Conservation (phyloP, 2,888 invertebrate genomes). For the Scrobipalpa atriplicella region DNA sequence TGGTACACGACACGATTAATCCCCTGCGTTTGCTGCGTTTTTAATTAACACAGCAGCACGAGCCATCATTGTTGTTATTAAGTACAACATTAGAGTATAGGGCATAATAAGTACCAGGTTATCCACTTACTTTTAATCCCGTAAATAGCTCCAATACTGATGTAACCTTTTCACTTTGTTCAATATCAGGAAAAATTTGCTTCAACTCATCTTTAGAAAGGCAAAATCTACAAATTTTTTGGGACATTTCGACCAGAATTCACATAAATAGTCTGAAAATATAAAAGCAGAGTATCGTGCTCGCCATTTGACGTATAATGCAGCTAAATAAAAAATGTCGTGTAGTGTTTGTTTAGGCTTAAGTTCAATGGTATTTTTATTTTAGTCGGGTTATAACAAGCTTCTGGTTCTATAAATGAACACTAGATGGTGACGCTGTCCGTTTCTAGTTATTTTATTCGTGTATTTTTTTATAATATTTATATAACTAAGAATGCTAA, state of each 20-base stretch:
- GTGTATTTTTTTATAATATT: too few species aligned
- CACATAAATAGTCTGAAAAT: neutral
- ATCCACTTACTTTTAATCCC: slow-evolving; percentile 35
- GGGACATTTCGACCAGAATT: slow-evolving; percentile 28
- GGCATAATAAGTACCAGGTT: neutral
- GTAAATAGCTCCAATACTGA: slow-evolving; percentile 34
- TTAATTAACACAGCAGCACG: too few species aligned
- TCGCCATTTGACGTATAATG: neutral
- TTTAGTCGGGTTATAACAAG: slow-evolving; percentile 5
- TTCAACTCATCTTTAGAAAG: slow-evolving; percentile 37
- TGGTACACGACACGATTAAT: too few species aligned
- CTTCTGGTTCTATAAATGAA: neutral
- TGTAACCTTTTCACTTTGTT: slow-evolving; percentile 27
- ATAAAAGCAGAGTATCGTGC: slow-evolving; percentile 20
- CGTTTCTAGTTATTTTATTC: neutral
- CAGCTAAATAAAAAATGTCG: too few species aligned
- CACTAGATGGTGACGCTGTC: neutral
- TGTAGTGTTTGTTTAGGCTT: neutral
- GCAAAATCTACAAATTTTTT: slow-evolving; percentile 43
- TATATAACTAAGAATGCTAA: too few species aligned
- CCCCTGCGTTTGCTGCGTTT: too few species aligned
- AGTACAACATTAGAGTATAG: slow-evolving; percentile 26
- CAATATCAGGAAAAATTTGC: slow-evolving; percentile 34
- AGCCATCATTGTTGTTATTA: neutral
- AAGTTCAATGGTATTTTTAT: neutral